Conservation (phyloP, 2,113 vertebrate species). For the Todiramphus chloris region DNA sequence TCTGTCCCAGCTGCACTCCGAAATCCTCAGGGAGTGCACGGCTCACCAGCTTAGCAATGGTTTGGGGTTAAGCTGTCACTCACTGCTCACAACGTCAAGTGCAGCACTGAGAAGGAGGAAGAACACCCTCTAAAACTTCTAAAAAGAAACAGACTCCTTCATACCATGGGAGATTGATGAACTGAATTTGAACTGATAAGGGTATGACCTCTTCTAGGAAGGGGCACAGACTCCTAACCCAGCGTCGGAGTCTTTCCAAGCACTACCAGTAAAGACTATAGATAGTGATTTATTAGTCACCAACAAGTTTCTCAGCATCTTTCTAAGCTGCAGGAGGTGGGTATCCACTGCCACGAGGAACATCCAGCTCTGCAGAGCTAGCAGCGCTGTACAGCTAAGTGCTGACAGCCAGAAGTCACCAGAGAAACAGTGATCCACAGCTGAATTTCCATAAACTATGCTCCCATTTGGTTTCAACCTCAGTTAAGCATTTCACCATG, state of each 20-base stretch:
- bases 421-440: not conserved
- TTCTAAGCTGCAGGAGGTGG: slow-evolving; percentile 24
- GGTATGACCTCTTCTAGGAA: slow-evolving; percentile 21
- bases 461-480: slow-evolving; percentile 17
- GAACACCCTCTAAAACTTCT: not conserved
- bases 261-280: not conserved
- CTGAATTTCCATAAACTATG: slow-evolving; percentile 33
- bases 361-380: not conserved
- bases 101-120: not conserved
- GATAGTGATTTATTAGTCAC: slow-evolving; percentile 48
- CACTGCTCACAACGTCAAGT: not conserved
- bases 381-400: not conserved
- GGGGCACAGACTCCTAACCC: not conserved
- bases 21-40: not conserved
- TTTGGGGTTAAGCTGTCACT: not conserved
- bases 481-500: slow-evolving; percentile 22
- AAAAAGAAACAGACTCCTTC: not conserved
- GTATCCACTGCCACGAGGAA: not conserved
- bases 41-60: not conserved
- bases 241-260: slow-evolving; percentile 17
- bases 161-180: slow-evolving; percentile 11
- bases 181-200: slow-evolving; percentile 44
- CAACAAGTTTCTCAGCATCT: slow-evolving; percentile 36
- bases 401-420: slow-evolving; percentile 53
- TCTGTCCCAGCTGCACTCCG: not conserved